phyloP scores from a whole-genome alignment of 2,113 vertebrate species.

The Psittacara wagleri region DNA sequence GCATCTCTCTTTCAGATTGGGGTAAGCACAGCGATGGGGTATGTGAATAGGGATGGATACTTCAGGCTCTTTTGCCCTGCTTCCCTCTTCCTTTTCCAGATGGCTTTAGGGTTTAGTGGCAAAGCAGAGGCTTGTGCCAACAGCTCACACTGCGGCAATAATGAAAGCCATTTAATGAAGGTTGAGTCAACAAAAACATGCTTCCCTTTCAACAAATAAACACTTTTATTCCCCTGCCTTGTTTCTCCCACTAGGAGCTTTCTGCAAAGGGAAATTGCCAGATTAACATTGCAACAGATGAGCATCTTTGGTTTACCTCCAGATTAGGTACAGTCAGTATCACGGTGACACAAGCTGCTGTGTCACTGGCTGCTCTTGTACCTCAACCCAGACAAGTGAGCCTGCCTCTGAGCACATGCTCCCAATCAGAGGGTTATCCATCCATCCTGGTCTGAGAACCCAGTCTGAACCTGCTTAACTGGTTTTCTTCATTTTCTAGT shows the following conservation, averaged over 20 bases:
- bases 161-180: slow-evolving; percentile 2
- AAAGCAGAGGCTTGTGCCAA: background rate
- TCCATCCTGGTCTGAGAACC: background rate
- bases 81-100: background rate
- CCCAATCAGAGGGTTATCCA: background rate
- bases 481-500: background rate
- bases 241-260: background rate
- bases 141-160: background rate
- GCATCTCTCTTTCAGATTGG: background rate
- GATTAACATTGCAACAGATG: background rate
- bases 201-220: slow-evolving; percentile 25
- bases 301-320: background rate
- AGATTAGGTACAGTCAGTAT: background rate
- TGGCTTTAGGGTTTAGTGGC: background rate
- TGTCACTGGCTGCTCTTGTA: background rate
- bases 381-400: background rate
- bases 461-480: background rate
- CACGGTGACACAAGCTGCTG: accelerated
- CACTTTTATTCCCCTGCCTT: background rate
- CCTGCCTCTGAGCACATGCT: background rate
- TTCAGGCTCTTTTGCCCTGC: background rate
- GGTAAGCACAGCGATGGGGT: background rate
- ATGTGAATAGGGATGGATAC: background rate
- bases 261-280: background rate
- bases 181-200: slow-evolving; percentile 24